Evolutionary conservation across 2,797 vertebrate genomes (phyloP).

Genomic region (Petrocephalus sullivani): DNA sequence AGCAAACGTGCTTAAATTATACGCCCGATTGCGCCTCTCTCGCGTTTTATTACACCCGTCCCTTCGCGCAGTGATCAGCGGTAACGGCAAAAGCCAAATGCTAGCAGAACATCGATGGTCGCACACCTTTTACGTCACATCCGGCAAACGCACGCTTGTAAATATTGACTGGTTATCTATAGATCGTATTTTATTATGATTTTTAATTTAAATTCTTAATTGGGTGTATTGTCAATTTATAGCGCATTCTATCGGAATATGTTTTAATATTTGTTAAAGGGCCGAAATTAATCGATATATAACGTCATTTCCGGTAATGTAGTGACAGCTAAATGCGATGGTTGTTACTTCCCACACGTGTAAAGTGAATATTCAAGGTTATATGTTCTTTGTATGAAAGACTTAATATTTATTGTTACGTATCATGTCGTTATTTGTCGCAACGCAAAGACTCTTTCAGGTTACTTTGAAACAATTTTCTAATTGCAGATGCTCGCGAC

Average conservation of each 20-base stretch:
- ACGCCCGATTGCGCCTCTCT: neutral
- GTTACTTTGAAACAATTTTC: constrained; percentile 19
- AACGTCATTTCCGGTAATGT: constrained; percentile 16
- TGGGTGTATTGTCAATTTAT: neutral
- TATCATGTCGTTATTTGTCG: neutral
- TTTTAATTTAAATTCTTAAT: neutral
- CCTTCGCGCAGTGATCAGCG: neutral
- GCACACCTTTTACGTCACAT: neutral
- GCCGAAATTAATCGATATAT: neutral
- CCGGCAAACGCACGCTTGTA: constrained; percentile 8
- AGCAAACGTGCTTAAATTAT: neutral
- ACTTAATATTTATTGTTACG: neutral
- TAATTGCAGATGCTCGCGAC: neutral
- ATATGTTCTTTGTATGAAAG: neutral
- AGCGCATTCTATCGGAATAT: neutral
- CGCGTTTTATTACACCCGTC: neutral
- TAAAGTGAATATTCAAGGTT: constrained; percentile 17
- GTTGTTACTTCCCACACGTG: neutral
- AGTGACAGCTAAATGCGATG: neutral
- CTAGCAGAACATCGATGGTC: neutral
- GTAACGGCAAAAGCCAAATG: neutral
- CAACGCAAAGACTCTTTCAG: constrained; percentile 40
- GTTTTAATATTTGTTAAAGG: neutral
- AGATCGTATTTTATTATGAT: neutral
- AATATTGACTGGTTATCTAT: neutral